Evolutionary conservation across 2,113 vertebrate species (phyloP).

Genomic region (Nothocercus julius): DNA sequence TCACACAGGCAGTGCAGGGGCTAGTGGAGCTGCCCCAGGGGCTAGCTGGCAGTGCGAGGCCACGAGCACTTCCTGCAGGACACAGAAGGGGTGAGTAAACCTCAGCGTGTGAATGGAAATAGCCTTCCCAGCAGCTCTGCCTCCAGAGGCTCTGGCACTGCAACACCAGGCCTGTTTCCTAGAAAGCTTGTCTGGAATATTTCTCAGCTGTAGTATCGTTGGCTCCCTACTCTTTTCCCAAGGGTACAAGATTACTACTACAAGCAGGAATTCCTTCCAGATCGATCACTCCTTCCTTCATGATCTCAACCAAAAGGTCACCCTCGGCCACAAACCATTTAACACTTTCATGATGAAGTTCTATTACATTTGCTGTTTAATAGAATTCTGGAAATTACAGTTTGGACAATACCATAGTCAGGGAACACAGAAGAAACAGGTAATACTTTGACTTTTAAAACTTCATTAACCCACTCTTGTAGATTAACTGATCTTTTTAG

Average conservation of each 20-base stretch:
- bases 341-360: background rate
- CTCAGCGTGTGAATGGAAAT: background rate
- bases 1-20: background rate
- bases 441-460: constrained; percentile 7
- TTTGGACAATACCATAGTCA: background rate
- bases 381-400: background rate
- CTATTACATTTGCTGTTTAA: background rate
- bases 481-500: constrained; percentile 46
- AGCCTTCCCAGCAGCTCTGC: background rate
- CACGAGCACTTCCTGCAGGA: background rate
- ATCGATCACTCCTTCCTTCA: background rate
- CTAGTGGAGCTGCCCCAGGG: background rate
- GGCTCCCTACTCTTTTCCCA: background rate
- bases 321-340: background rate
- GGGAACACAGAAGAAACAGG: background rate
- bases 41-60: rapidly evolving
- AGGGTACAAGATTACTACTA: background rate
- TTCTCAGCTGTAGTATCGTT: background rate
- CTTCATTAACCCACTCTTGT: background rate
- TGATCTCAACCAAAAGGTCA: background rate
- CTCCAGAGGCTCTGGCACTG: background rate
- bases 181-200: background rate
- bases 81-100: background rate
- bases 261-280: background rate
- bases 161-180: background rate